phyloP scores from a whole-genome alignment of 2,888 invertebrate genomes.

The Pheosia gnoma region DNA sequence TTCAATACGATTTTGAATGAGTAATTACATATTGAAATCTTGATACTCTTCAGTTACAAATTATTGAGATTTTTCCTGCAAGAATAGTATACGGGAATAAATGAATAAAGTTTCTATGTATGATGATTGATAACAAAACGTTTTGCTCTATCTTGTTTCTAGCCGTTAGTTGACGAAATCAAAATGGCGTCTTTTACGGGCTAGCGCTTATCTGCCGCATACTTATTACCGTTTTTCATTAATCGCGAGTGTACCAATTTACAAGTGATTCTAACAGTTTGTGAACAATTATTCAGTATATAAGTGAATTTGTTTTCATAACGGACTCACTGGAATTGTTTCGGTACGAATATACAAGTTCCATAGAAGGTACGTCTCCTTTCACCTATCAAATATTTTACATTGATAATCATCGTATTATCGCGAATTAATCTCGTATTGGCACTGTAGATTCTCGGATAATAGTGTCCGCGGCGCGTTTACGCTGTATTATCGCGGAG shows the following conservation, averaged over 20 bases:
- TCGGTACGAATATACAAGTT: constrained; percentile 40
- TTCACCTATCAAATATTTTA: constrained; percentile 76
- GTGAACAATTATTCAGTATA: constrained; percentile 66
- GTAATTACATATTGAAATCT: no score
- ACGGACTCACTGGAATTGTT: constrained; percentile 50
- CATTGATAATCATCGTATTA: constrained; percentile 54
- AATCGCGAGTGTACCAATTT: constrained; percentile 62
- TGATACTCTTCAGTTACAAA: no score
- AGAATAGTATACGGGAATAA: constrained; percentile 11
- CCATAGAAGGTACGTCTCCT: constrained; percentile 77
- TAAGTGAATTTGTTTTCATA: constrained; percentile 51
- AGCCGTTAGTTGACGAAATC: constrained; percentile 81
- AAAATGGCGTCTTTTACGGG: constrained; percentile 82
- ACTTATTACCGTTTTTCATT: constrained; percentile 58
- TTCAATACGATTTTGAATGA: no score
- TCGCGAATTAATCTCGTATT: constrained; percentile 29
- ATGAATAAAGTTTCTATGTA: constrained; percentile 5
- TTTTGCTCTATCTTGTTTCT: constrained; percentile 60
- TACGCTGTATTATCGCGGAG: constrained; percentile 46
- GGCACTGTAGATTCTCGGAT: constrained; percentile 20
- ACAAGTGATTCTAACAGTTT: constrained; percentile 64
- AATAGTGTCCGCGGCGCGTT: constrained; percentile 34
- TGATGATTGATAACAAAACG: constrained; percentile 37
- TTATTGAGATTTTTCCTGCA: no score
- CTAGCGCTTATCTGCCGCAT: constrained; percentile 78